Conservation (phyloP, 2,797 vertebrate genomes). For the Lagodon rhomboides region DNA sequence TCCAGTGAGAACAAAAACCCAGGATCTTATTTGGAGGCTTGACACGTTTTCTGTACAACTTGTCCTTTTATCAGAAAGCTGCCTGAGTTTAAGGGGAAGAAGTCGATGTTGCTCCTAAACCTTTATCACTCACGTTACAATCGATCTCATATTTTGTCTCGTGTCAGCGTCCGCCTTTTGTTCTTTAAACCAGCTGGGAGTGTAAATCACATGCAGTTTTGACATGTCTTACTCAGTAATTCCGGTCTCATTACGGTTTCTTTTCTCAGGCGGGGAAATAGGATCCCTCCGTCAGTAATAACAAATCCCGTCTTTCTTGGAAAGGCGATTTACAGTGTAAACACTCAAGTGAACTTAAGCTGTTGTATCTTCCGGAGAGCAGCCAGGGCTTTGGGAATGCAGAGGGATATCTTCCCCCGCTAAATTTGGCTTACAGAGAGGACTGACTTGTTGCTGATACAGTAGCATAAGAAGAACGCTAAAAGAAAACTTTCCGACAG, state of each 20-base stretch:
- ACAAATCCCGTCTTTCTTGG: slow-evolving; percentile 79
- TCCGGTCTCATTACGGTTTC: slow-evolving; percentile 62
- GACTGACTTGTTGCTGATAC: slow-evolving; percentile 23
- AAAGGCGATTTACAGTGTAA: slow-evolving; percentile 79
- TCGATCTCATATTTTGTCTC: slow-evolving; percentile 27
- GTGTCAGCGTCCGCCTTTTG: slow-evolving; percentile 25
- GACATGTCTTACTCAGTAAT: slow-evolving; percentile 56
- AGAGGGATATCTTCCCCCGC: slow-evolving; percentile 25
- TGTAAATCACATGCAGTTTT: slow-evolving; percentile 57
- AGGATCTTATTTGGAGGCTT: slow-evolving; percentile 4
- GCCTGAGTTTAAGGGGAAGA: slow-evolving; percentile 38
- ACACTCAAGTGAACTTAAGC: slow-evolving; percentile 75
- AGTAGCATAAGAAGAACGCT: slow-evolving; percentile 19
- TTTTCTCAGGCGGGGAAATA: slow-evolving; percentile 65
- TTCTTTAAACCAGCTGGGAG: slow-evolving; percentile 27
- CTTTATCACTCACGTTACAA: slow-evolving; percentile 8
- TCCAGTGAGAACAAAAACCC: background rate
- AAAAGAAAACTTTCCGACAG: slow-evolving; percentile 3
- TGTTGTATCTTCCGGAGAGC: slow-evolving; percentile 41
- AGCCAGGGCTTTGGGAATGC: slow-evolving; percentile 27
- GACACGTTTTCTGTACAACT: slow-evolving; percentile 24
- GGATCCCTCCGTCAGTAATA: slow-evolving; percentile 67
- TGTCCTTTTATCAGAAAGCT: slow-evolving; percentile 29
- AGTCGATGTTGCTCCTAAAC: slow-evolving; percentile 35
- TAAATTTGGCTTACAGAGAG: slow-evolving; percentile 43